A percentile compares a stretch with the other conserved stretches of the same genome.
Conservation (phyloP, 2,797 vertebrate genomes). For the Urophycis tenuis region DNA sequence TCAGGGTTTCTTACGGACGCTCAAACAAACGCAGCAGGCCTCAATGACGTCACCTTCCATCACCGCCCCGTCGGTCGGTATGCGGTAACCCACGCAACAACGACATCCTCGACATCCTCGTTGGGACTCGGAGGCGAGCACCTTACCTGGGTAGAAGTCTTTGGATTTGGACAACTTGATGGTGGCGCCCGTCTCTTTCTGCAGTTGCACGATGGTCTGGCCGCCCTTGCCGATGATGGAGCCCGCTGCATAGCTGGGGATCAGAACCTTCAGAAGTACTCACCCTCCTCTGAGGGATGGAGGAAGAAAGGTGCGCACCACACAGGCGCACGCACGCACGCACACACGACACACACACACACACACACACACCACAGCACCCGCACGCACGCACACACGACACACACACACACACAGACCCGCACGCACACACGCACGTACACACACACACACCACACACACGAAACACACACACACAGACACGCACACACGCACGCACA, state of each 20-base stretch:
- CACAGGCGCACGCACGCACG: constrained; percentile 45
- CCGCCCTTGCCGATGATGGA: constrained; percentile 95
- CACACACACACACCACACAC: neutral
- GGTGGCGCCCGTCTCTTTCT: constrained; percentile 93
- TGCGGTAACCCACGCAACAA: neutral
- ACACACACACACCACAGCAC: neutral
- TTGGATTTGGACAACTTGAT: constrained; percentile 98
- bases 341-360: constrained; percentile 1
- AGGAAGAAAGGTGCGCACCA: constrained; percentile 49
- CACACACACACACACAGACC: neutral
- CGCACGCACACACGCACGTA: neutral
- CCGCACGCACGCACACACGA: neutral
- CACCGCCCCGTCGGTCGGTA: neutral
- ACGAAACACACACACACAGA: neutral
- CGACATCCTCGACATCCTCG: neutral
- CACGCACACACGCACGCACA: neutral
- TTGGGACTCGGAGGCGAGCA: neutral
- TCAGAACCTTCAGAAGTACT: constrained; percentile 96
- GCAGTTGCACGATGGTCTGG: constrained; percentile 92
- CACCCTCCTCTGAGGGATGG: constrained; percentile 77
- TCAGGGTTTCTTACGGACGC: neutral
- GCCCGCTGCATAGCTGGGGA: constrained; percentile 93
- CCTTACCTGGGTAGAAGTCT: constrained; percentile 94
- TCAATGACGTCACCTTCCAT: neutral
- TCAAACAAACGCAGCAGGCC: neutral